phyloP scores from a whole-genome alignment of 2,797 vertebrate species.

The Falco berigora region DNA sequence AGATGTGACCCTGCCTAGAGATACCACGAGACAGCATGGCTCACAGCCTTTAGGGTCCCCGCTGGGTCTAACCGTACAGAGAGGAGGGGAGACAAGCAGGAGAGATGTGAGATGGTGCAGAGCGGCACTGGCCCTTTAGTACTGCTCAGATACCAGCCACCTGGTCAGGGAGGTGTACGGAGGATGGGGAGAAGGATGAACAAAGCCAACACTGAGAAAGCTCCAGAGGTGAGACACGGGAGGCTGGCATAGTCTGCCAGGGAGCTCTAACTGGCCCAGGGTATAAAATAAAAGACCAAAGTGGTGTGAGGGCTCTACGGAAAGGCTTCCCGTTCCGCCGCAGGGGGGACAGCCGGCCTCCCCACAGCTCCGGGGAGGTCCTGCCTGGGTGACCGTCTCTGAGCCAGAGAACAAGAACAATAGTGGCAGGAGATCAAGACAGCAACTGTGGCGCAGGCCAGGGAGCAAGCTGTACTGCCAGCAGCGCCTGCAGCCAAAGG shows the following conservation, averaged over 20 bases:
- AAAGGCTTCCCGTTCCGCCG: background rate
- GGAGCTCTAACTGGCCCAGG: background rate
- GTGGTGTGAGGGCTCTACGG: background rate
- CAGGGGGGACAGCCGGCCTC: background rate
- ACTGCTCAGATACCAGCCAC: background rate
- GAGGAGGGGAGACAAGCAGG: background rate
- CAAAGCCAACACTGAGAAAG: background rate
- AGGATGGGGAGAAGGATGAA: background rate
- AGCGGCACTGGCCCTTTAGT: background rate
- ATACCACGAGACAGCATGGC: background rate
- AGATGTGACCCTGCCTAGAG: background rate
- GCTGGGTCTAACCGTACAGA: background rate
- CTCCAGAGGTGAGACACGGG: background rate
- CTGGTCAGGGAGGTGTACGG: background rate
- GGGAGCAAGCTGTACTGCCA: background rate
- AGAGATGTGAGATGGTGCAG: background rate
- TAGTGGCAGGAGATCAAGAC: slow-evolving; percentile 41
- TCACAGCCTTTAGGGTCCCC: background rate
- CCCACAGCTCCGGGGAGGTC: background rate
- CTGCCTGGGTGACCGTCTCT: background rate
- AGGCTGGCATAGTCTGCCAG: background rate
- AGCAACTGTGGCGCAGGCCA: background rate
- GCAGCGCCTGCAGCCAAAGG: background rate
- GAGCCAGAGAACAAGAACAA: slow-evolving; percentile 24
- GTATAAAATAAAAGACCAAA: background rate